Base-by-base conservation (phyloP, 2,888 invertebrate genomes). In the Leptinotarsa rubiginosa region DNA sequence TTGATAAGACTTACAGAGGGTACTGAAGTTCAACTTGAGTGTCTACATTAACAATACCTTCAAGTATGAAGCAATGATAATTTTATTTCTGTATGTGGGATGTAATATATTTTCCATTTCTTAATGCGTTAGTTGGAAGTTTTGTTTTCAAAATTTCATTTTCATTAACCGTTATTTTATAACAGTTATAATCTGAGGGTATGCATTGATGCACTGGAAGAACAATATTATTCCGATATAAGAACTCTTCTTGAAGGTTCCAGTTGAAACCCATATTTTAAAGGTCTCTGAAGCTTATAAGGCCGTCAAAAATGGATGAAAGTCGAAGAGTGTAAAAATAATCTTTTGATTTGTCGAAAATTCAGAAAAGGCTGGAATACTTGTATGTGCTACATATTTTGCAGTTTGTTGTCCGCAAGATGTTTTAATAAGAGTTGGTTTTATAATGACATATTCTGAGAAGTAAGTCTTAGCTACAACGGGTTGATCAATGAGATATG, bases 341-440 rank as follows among this genome's bases (percentile, higher is more conserved):
- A 49, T 31, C 65, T 65, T 64, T 22, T 47, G 49, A 22, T 70
- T 70, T 59, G 47, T 47, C 18, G 16, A 50, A 49, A 70, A 70
- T 64, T 70, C 70, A 0, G 13, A 22, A 50, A 65, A 70, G 2
- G 64, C 70, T 70, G 49, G 52, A 15, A 70, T n/a, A n/a, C n/a
- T n/a, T n/a, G n/a, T 70, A 50, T 70, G 70, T 65, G 65, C 50
- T 64, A 65, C 70, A 62, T 62, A 70, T 70, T 64, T 52, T 13
- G 64, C 15, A n/a, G 3, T 49, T 62, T 64, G 47, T 25, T 70
- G 64, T 16, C 62, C 62, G 1, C 50, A 70, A 4, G n/a, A 70
- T 22, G 70, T 70, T 62, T 70, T 68, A 13, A 65, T 41, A 22
- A 64, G 1, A 65, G 31, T 41, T 16, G 65, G 65, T 18, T 31